Percentiles rank a stretch among this genome's conserved stretches.
phyloP scores from a whole-genome alignment of 2,113 vertebrate species.

The Zosterops borbonicus region DNA sequence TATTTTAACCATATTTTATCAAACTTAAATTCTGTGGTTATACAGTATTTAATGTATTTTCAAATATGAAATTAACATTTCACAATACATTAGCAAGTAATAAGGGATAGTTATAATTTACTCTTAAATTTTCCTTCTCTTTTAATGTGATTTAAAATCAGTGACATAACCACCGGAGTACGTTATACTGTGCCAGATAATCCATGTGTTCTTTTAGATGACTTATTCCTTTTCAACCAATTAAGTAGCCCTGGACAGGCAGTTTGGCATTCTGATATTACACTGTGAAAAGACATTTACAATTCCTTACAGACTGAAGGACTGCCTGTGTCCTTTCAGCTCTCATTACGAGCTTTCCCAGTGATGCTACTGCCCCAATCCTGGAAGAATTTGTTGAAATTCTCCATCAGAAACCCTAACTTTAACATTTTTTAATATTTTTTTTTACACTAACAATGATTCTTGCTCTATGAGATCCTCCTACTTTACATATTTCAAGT shows the following conservation, averaged over 20 bases:
- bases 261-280: not conserved
- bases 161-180: not conserved
- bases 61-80: not conserved
- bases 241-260: not conserved
- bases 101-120: not conserved
- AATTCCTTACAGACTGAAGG: not conserved
- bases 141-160: not conserved
- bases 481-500: not conserved
- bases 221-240: not conserved
- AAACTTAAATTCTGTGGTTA: not conserved
- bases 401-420: not conserved
- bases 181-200: not conserved
- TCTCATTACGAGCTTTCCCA: not conserved
- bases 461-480: not conserved
- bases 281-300: not conserved
- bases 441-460: not conserved
- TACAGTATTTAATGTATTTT: not conserved
- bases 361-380: not conserved
- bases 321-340: not conserved
- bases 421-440: not conserved
- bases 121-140: not conserved
- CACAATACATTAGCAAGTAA: not conserved
- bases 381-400: not conserved
- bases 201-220: not conserved
- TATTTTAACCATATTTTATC: not conserved